Conservation (phyloP, 2,888 invertebrate species). For the Amiota mariae region DNA sequence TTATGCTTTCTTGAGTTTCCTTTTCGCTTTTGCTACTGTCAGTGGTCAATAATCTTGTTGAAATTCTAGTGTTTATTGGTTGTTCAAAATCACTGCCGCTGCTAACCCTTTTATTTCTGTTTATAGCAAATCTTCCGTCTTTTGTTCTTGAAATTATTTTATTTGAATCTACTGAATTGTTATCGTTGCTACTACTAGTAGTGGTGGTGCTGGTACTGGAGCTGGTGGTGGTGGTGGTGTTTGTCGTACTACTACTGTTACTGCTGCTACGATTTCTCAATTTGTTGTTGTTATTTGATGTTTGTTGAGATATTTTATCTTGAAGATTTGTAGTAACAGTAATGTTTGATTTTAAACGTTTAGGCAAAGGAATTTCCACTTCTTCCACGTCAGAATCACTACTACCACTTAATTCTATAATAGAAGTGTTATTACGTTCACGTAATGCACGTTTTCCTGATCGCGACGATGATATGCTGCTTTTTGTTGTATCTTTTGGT, state of each 20-base stretch:
- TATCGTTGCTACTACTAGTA: background rate
- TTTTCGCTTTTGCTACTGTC: background rate
- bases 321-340: background rate
- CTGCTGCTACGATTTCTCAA: background rate
- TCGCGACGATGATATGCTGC: constrained; percentile 16
- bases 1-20: background rate
- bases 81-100: constrained; percentile 13
- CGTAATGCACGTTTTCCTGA: constrained; percentile 40
- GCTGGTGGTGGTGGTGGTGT: background rate
- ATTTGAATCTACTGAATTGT: background rate
- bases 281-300: background rate
- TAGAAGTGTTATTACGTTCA: constrained; percentile 52
- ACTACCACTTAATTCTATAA: constrained; percentile 62
- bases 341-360: background rate
- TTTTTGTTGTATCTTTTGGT: constrained; percentile 39
- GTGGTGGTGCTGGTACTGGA: background rate
- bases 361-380: background rate
- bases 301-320: background rate
- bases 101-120: background rate
- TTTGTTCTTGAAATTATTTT: background rate
- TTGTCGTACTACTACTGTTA: background rate
- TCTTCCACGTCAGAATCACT: constrained; percentile 43
- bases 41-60: background rate
- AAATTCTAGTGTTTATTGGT: background rate
- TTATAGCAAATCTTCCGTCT: background rate